A percentile compares a stretch with the other conserved stretches of the same genome.
Conservation (phyloP, 64 coral and sea anemone species). For the Porites lutea region DNA sequence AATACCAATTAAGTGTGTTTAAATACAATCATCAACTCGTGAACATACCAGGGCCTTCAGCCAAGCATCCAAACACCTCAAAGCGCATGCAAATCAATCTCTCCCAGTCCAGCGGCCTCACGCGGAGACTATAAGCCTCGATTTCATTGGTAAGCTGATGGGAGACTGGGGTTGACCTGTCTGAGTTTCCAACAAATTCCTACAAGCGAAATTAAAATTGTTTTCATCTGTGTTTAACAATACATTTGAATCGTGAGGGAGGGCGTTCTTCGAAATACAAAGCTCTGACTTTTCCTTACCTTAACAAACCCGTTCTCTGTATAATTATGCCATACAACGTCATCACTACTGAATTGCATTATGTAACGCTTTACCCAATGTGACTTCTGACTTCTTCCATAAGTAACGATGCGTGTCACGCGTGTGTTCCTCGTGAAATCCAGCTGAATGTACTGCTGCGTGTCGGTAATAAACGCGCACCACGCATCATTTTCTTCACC, state of each 20-base stretch:
- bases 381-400: constrained; percentile 64
- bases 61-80: constrained; percentile 64
- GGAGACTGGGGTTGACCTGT: constrained; percentile 22
- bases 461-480: constrained; percentile 63
- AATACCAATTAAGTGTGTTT: too few species aligned
- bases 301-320: constrained; percentile 78
- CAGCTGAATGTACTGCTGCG: constrained; percentile 75
- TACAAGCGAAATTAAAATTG: background rate
- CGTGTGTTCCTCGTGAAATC: constrained; percentile 78
- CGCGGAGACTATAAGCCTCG: constrained; percentile 58
- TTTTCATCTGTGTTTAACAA: too few species aligned
- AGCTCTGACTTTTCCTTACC: constrained; percentile 2
- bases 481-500: constrained; percentile 66
- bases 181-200: constrained; percentile 70
- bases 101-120: constrained; percentile 68
- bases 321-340: constrained; percentile 75
- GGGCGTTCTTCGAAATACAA: too few species aligned
- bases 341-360: constrained; percentile 78
- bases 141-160: constrained; percentile 52
- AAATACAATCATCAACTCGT: background rate
- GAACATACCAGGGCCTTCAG: constrained; percentile 58
- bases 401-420: constrained; percentile 58
- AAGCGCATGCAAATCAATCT: constrained; percentile 68
- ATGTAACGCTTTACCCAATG: constrained; percentile 78
- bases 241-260: too few species aligned